These are phyloP conservation scores for Drepana arcuata DNA, from an alignment of 1,140 invertebrate species.

Conservation along the genomic window DNA sequence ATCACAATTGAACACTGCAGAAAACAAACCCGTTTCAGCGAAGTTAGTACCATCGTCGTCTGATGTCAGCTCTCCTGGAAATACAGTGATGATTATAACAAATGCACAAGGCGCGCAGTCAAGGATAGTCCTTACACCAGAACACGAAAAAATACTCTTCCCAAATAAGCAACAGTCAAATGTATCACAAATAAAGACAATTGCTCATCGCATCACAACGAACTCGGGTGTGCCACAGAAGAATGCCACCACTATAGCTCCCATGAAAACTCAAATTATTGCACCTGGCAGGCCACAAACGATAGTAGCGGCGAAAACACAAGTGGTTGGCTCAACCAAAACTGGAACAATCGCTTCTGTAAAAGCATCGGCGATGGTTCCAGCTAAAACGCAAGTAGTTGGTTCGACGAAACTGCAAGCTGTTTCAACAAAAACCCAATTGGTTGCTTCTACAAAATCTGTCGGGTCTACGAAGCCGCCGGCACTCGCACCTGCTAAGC, in stretches of 20 bases:
- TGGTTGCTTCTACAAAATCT: too few relatives aligned
- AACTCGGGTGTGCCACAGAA: slow-evolving; percentile 30
- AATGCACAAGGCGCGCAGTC: slow-evolving; percentile 73
- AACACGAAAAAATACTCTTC: slow-evolving; percentile 73
- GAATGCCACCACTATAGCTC: slow-evolving; percentile 30
- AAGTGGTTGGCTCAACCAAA: too few relatives aligned
- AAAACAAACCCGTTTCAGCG: slow-evolving; percentile 64
- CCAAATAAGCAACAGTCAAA: slow-evolving; percentile 59
- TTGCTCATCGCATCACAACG: slow-evolving; percentile 42
- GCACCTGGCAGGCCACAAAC: too few relatives aligned
- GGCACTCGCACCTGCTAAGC: slow-evolving; percentile 17
- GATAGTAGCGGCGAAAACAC: background rate
- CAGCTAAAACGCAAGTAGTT: too few relatives aligned
- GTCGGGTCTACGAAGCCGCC: too few relatives aligned
- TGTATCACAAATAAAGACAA: slow-evolving; percentile 58
- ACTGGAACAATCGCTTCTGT: too few relatives aligned
- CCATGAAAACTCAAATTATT: slow-evolving; percentile 32
- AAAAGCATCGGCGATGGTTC: too few relatives aligned
- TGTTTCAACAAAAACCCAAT: too few relatives aligned
- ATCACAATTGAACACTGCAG: slow-evolving; percentile 18
- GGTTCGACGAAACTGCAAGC: too few relatives aligned
- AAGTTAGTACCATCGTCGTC: slow-evolving; percentile 51
- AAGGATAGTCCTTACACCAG: slow-evolving; percentile 71
- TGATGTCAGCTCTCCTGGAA: slow-evolving; percentile 34
- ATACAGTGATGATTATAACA: slow-evolving; percentile 75